phyloP scores from a whole-genome alignment of 1,140 invertebrate genomes.

The Zophobas atratus region DNA sequence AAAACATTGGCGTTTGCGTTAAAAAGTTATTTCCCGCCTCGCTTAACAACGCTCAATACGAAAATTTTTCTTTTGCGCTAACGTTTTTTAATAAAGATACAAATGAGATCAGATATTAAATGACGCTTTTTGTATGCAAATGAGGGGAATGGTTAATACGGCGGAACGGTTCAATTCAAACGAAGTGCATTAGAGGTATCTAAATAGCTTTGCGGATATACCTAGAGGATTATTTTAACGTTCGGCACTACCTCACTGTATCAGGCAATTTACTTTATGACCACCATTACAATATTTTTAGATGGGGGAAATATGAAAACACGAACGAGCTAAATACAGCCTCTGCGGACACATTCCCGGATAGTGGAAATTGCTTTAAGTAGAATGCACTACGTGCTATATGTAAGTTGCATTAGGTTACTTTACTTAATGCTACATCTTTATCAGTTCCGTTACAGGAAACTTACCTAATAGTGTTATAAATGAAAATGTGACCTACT shows the following conservation, averaged over 20 bases:
- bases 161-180: constrained; percentile 40
- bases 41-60: constrained; percentile 11
- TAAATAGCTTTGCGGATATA: constrained; percentile 36
- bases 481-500: too few species aligned
- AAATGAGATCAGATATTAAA: constrained; percentile 48
- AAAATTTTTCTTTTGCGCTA: constrained; percentile 37
- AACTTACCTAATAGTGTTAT: too few species aligned
- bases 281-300: too few species aligned
- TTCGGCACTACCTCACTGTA: neutral
- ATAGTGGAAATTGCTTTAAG: too few species aligned
- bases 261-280: constrained; percentile 1
- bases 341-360: too few species aligned
- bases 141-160: constrained; percentile 32
- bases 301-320: too few species aligned
- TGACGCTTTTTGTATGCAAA: constrained; percentile 49
- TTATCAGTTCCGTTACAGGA: too few species aligned
- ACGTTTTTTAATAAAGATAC: constrained; percentile 45
- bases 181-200: constrained; percentile 41
- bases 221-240: constrained; percentile 20
- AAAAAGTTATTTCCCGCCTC: constrained; percentile 33
- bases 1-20: constrained; percentile 25
- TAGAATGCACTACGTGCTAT: too few species aligned
- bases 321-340: too few species aligned
- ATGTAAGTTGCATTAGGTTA: too few species aligned
- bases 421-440: too few species aligned